A percentile compares a stretch with the other conserved stretches of the same genome.
phyloP scores from a whole-genome alignment of 2,113 vertebrate genomes.

The Progne subis region DNA sequence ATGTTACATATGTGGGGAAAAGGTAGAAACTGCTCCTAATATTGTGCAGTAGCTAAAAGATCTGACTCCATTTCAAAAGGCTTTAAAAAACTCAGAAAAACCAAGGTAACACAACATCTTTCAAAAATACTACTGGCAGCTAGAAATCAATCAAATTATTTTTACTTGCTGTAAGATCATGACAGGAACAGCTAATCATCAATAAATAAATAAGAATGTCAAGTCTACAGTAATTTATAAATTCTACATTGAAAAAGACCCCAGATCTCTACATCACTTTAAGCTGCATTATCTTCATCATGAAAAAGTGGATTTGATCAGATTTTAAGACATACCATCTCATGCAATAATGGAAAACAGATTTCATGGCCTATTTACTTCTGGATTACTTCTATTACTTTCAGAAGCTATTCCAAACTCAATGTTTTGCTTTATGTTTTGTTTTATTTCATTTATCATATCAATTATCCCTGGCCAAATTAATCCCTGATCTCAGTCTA shows the following conservation, averaged over 20 bases:
- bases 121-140: not conserved
- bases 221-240: not conserved
- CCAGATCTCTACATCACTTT: not conserved
- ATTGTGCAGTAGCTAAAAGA: too few species aligned
- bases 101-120: too few species aligned
- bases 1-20: too few species aligned
- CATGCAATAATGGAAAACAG: not conserved
- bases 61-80: too few species aligned
- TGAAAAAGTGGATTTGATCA: not conserved
- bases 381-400: not conserved
- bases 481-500: not conserved
- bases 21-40: too few species aligned
- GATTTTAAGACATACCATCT: not conserved
- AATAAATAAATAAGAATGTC: not conserved
- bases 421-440: not conserved
- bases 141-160: not conserved
- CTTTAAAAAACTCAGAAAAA: too few species aligned
- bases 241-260: not conserved
- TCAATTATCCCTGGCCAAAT: not conserved
- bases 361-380: not conserved
- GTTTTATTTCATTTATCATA: not conserved
- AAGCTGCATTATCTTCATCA: not conserved
- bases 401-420: conserved; percentile 16
- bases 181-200: not conserved
- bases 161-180: not conserved